These are phyloP conservation scores for Hyperopisus bebe DNA, from an alignment of 2,113 vertebrate genomes.

Conservation along the genomic window DNA sequence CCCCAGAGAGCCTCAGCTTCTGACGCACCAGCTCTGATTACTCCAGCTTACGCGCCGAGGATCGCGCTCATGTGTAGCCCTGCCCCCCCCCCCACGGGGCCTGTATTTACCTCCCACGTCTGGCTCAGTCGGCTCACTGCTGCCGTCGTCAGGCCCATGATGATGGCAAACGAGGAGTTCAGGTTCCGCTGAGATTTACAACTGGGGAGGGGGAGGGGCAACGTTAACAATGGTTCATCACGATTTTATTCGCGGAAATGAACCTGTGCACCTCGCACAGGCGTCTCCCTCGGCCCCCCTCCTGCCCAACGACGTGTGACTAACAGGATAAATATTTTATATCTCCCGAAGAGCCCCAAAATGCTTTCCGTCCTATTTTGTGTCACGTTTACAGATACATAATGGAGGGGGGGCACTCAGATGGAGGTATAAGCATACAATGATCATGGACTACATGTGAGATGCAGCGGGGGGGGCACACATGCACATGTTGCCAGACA, in stretches of 20 bases:
- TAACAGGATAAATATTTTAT: neutral
- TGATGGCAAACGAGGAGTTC: slow-evolving; percentile 94
- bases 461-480: neutral
- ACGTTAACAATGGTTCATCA: too few relatives aligned
- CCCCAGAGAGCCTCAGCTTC: neutral
- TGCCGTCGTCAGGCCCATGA: slow-evolving; percentile 94
- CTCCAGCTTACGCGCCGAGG: neutral
- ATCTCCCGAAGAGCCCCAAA: neutral
- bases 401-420: neutral
- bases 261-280: neutral
- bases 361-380: neutral
- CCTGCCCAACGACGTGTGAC: neutral
- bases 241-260: neutral
- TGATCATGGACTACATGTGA: neutral
- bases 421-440: neutral
- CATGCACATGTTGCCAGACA: neutral
- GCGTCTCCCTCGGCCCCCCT: neutral
- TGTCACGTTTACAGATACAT: neutral
- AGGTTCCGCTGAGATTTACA: slow-evolving; percentile 95
- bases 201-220: slow-evolving; percentile 50
- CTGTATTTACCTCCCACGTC: slow-evolving; percentile 82
- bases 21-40: neutral
- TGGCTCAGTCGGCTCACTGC: slow-evolving; percentile 87
- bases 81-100: neutral
- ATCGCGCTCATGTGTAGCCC: neutral